Conservation (phyloP, 2,797 vertebrate species). For the Mus caroli region DNA sequence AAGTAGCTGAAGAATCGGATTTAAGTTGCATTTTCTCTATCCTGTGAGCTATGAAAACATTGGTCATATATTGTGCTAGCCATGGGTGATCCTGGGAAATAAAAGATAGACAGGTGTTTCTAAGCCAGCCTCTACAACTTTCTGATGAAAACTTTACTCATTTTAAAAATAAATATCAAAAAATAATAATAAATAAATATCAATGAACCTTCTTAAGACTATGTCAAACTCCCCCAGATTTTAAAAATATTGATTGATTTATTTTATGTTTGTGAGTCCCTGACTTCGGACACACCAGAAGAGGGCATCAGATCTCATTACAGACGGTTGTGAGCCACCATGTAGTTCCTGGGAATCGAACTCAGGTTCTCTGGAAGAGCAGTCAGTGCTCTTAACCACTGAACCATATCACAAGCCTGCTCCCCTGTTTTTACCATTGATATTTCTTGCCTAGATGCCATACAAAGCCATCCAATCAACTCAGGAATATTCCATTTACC, state of each 20-base stretch:
- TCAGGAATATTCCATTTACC: neutral
- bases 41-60: neutral
- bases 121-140: neutral
- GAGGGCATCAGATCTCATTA: no score
- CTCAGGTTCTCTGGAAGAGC: no score
- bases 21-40: neutral
- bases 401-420: no score
- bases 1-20: neutral
- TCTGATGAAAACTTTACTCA: neutral
- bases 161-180: slow-evolving; percentile 21
- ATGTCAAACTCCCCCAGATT: neutral
- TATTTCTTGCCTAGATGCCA: neutral
- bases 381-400: no score
- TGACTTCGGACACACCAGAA: no score
- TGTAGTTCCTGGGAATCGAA: no score
- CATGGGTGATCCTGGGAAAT: neutral
- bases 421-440: neutral
- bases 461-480: neutral
- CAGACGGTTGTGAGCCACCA: no score
- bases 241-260: no score
- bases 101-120: neutral
- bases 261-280: no score
- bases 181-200: no score
- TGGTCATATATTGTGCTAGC: neutral
- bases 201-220: neutral